A percentile compares a stretch with the other conserved stretches of the same genome.
Evolutionary conservation across 2,888 invertebrate species (phyloP).

Genomic region (Ochropleura leucogaster): DNA sequence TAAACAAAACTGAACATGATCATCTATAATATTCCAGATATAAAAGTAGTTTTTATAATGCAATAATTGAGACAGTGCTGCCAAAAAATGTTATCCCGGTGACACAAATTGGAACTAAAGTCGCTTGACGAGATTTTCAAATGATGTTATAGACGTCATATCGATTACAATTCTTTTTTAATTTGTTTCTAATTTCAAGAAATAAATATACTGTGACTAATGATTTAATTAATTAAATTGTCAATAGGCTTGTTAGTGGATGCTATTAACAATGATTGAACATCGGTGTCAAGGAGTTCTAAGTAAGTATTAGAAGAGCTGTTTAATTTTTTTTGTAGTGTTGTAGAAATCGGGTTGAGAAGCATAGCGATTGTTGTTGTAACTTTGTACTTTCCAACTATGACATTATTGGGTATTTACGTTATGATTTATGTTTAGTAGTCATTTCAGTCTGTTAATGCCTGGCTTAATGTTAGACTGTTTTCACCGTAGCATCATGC

Average conservation of each 20-base stretch:
- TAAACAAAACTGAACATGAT: background rate
- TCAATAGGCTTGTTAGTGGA: constrained; percentile 7
- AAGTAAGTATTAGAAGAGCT: constrained; percentile 6
- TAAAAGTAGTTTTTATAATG: background rate
- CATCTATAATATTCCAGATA: background rate
- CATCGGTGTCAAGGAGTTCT: constrained; percentile 34
- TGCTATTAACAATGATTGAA: constrained; percentile 18
- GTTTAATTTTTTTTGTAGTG: constrained; percentile 15
- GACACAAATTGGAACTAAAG: background rate
- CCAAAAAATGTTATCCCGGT: background rate
- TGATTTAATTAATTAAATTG: constrained; percentile 3
- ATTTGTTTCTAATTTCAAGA: background rate
- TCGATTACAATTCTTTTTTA: background rate
- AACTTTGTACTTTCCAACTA: background rate
- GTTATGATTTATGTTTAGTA: background rate
- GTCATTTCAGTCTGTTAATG: background rate
- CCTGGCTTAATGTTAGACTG: too few relatives aligned
- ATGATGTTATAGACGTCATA: background rate
- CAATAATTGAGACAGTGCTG: background rate
- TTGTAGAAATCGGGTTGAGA: constrained; percentile 17
- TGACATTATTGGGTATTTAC: background rate
- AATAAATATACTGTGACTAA: constrained; percentile 1
- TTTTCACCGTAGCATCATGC: too few relatives aligned
- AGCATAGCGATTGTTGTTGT: constrained; percentile 5
- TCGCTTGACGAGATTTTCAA: background rate